Base-by-base conservation (phyloP, 2,113 vertebrate genomes). In the Jacana jacana region DNA sequence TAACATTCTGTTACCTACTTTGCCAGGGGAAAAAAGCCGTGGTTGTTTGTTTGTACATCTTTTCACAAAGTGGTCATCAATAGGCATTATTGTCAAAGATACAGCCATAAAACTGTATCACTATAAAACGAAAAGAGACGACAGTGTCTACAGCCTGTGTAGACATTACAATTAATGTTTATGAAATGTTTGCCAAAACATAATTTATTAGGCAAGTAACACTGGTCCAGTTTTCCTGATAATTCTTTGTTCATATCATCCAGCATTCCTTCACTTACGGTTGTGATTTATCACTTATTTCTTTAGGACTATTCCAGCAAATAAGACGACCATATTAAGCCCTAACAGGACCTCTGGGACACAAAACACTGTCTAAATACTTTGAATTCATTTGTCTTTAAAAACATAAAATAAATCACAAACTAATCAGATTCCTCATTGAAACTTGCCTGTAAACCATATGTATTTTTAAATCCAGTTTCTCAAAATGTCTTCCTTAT, bases 311-410 rank as follows among this genome's bases (percentile, higher is more conserved):
- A 42, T 65, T 93, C 61, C 72, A 96, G 79, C 44, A 95, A 94
- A 81, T 75, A 90, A 90, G 65, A 82, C 75, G 72, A 86, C 54
- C 66, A 65, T 70, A 81, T 73, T 88, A 93, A 95, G 85, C 35
- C 75, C 78, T 94, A 93, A 91, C 31, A 89, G 82, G 73, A 91
- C 66, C 58, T 93, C 48, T 57, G 82, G 54, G 73, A 57, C 60
- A 92, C 57, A 87, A 92, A 97, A 42, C 70, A 61, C 61, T 87
- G n/a, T 82, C 42, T 86, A 96, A 95, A 95, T 86, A 78, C 71
- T 97, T 97, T 79, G 77, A 92, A 95, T 97, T 95, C 20, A 80
- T 96, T 96, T 24, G 25, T 66, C 77, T 96, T 95, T 95, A 96
- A 93, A 95, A 95, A 70, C n/a, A 92, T 94, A 63, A 58, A 92